phyloP scores from a whole-genome alignment of 30 jellyfish, hydroid and myxozoan species.

The Sanderia malayensis region DNA sequence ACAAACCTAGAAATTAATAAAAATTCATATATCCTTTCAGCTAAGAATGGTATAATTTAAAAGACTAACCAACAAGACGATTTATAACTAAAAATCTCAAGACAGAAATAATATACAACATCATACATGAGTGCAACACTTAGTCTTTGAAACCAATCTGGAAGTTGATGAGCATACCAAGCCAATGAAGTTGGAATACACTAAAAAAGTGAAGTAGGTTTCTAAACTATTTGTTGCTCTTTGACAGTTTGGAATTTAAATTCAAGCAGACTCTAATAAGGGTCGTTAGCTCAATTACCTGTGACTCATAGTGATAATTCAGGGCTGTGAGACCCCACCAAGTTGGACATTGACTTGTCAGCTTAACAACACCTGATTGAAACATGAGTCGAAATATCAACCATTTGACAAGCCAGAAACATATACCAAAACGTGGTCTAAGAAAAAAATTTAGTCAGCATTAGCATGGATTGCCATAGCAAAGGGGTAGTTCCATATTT shows the following conservation, averaged over 20 bases:
- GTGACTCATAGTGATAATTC: conserved; percentile 95
- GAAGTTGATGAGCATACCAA: conserved; percentile 98
- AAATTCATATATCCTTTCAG: too few relatives aligned
- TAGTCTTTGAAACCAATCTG: conserved; percentile 90
- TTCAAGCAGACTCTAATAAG: too few relatives aligned
- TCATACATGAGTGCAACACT: conserved; percentile 92
- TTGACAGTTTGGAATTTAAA: too few relatives aligned
- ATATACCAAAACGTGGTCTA: conserved; percentile 55
- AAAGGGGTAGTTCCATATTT: too few relatives aligned
- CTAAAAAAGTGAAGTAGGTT: conserved; percentile 29
- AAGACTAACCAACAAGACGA: neutral
- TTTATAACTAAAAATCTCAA: too few relatives aligned
- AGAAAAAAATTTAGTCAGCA: too few relatives aligned
- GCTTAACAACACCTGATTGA: conserved; percentile 94
- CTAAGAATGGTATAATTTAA: neutral
- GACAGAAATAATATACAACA: neutral
- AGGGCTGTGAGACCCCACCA: conserved; percentile 99
- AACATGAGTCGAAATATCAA: conserved; percentile 91
- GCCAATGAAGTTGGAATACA: conserved; percentile 96
- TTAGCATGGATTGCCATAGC: too few relatives aligned
- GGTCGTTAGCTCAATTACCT: conserved; percentile 60
- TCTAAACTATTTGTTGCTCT: too few relatives aligned
- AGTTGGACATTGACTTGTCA: conserved; percentile 88
- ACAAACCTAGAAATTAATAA: conserved; percentile 64
- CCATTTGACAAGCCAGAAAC: conserved; percentile 93